Conservation (phyloP, 2,113 vertebrate species). For the Tachycineta bicolor region DNA sequence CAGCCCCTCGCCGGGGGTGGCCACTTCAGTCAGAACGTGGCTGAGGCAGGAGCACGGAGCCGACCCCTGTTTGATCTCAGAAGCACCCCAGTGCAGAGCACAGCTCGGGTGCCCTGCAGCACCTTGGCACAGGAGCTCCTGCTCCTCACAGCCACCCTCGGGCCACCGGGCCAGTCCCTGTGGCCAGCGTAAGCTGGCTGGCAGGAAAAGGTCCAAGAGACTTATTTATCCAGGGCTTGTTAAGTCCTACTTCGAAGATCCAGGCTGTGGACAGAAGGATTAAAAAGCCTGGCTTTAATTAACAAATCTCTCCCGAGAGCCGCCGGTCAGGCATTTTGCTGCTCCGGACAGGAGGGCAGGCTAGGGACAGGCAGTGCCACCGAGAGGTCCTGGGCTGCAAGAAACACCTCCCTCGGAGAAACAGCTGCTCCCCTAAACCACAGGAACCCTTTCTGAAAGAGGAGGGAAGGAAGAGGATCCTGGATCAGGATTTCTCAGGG, state of each 20-base stretch:
- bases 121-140: background rate
- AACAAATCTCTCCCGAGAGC: conserved; percentile 26
- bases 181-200: background rate
- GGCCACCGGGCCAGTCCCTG: background rate
- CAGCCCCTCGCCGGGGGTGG: background rate
- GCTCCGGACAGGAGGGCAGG: background rate
- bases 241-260: conserved; percentile 9
- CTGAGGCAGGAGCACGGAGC: background rate
- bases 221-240: conserved; percentile 9
- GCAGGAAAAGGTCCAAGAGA: conserved; percentile 44
- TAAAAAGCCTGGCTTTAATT: conserved; percentile 54
- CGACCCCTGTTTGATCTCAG: background rate
- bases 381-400: background rate
- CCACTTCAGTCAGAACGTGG: fast-evolving
- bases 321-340: background rate
- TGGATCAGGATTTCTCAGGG: fast-evolving
- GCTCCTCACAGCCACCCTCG: background rate
- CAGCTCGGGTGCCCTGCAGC: background rate
- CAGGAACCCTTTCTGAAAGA: fast-evolving
- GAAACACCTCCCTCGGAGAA: fast-evolving
- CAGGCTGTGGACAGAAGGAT: conserved; percentile 36
- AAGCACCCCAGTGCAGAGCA: fast-evolving
- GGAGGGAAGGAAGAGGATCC: background rate
- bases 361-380: background rate
- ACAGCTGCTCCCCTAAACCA: background rate